phyloP scores from a whole-genome alignment of 2,113 vertebrate species.

The Mandrillus leucophaeus region DNA sequence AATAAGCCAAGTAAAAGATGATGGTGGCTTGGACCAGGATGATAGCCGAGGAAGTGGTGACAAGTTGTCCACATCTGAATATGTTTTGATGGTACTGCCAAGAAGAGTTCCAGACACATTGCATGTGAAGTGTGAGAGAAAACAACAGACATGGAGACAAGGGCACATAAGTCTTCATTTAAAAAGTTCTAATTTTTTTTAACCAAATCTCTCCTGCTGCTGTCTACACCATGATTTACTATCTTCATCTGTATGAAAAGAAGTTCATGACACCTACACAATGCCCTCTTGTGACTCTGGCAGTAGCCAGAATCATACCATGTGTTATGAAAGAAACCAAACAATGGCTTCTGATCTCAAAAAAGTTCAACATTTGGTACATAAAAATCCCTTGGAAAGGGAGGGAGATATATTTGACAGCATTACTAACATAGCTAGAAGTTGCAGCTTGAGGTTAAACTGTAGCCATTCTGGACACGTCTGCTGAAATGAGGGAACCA shows the following conservation, averaged over 20 bases:
- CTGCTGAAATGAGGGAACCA: neutral
- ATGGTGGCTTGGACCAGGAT: neutral
- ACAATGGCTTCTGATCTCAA: neutral
- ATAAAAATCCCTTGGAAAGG: neutral
- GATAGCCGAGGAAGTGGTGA: neutral
- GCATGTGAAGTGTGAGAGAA: neutral
- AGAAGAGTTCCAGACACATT: neutral
- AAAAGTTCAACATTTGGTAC: neutral
- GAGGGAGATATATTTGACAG: neutral
- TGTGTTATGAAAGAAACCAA: neutral
- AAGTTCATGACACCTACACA: neutral
- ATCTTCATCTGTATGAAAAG: neutral
- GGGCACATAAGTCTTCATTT: neutral
- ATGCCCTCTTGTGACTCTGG: neutral
- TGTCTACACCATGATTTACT: neutral
- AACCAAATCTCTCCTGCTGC: neutral
- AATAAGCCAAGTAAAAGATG: neutral
- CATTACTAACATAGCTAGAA: neutral
- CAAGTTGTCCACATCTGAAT: neutral
- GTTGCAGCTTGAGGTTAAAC: neutral
- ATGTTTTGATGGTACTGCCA: neutral
- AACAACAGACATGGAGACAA: neutral
- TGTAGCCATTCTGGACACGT: neutral
- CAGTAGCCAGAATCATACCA: neutral
- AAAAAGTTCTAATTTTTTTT: neutral